Evolutionary conservation across 2,113 vertebrate genomes (phyloP), one percentile per base, ranked within the genome.

Genomic region (Falco punctatus): DNA sequence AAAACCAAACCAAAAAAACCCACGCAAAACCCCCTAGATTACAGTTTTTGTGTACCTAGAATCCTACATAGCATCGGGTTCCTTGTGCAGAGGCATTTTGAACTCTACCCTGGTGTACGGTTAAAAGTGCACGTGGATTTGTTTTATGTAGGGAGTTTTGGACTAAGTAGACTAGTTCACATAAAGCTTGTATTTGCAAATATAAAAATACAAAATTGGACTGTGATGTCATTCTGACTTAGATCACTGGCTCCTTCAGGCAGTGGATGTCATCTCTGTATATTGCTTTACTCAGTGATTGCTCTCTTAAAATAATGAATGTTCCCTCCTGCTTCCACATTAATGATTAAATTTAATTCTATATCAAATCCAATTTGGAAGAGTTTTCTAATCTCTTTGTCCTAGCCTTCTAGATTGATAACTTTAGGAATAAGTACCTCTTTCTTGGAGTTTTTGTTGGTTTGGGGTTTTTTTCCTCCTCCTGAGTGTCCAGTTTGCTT

Each of bases 241-340:
- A 91, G 42, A 84, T 97, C 94, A 92, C 78, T 48, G 74, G 14
- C 70, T 94, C 91, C 94, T 97, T 94, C 58, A 74, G 97, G 97
- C 92, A 72, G 46, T 42, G n/a, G 70, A 82, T 92, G 92, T 90
- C 94, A 80, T 87, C 21, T 90, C 54, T 83, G 46, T 80, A 8
- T 73, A 33, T 69, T 46, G 54, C 66, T 90, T 72, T 73, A 6
- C 42, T 87, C 70, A 62, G 17, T 97, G 95, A 95, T 57, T 86
- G 70, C 17, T 79, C 61, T 79, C 81, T 55, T 64, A 70, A 94
- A 95, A 72, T 95, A 97, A 85, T 82, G 73, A 67, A 72, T 80
- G 70, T 89, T 92, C 52, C 14, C 15, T 91, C 42, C 46, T 86
- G 30, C 58, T 81, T 54, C 77, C 35, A 40, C 64, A 72, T 86